phyloP scores from a whole-genome alignment of 2,797 vertebrate species.

The Bovichtus variegatus region DNA sequence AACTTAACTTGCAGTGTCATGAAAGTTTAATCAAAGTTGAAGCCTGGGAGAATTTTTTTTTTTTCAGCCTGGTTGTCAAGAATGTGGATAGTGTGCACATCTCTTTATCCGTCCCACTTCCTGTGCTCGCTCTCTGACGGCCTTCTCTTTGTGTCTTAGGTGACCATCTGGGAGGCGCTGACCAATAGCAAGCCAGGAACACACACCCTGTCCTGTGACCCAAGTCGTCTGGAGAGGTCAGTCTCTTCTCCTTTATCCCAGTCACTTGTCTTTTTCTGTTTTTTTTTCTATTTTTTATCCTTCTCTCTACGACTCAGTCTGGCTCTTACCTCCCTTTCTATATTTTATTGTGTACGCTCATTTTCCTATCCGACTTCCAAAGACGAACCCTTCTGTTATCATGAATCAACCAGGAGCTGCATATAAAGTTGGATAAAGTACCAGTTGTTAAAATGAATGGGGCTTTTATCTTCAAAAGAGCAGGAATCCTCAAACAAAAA shows the following conservation, averaged over 20 bases:
- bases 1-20: neutral
- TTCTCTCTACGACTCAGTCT: neutral
- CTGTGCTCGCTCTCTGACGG: conserved; percentile 9
- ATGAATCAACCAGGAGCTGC: neutral
- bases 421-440: neutral
- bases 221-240: conserved; percentile 92
- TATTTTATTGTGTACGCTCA: neutral
- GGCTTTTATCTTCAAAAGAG: conserved; percentile 22
- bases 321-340: neutral
- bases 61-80: neutral
- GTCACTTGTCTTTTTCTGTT: neutral
- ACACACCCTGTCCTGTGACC: conserved; percentile 89
- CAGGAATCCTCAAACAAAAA: neutral
- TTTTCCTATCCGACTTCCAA: neutral
- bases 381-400: neutral
- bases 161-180: conserved; percentile 98
- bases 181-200: conserved; percentile 98
- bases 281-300: neutral
- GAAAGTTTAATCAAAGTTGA: neutral
- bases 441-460: neutral
- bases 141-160: conserved; percentile 80
- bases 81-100: neutral
- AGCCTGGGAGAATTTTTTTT: neutral
- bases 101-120: conserved; percentile 20
- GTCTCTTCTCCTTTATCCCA: neutral